These are phyloP conservation scores for Meloidogyne exigua DNA, from an alignment of 1,140 invertebrate genomes.

Conservation along the genomic window DNA sequence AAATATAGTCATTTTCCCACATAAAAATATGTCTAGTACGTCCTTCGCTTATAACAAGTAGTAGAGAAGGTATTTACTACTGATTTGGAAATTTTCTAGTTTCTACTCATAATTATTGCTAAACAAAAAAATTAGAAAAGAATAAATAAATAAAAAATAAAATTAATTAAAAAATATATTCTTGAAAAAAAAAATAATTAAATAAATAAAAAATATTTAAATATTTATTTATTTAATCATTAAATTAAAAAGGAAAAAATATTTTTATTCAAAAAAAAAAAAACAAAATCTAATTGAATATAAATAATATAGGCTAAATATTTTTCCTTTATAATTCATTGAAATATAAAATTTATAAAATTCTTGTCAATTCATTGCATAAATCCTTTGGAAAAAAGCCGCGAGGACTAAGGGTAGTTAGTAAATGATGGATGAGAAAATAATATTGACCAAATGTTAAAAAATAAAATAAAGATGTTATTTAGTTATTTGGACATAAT, in stretches of 20 bases:
- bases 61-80: too few relatives aligned
- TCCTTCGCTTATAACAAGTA: background rate
- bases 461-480: background rate
- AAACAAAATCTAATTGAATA: too few relatives aligned
- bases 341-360: too few relatives aligned
- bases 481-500: background rate
- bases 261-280: background rate
- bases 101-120: too few relatives aligned
- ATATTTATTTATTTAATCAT: too few relatives aligned
- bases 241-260: too few relatives aligned
- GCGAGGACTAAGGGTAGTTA: background rate
- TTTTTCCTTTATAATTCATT: too few relatives aligned
- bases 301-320: too few relatives aligned
- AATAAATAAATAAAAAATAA: background rate
- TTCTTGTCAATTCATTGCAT: background rate
- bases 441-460: background rate
- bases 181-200: too few relatives aligned
- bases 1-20: background rate
- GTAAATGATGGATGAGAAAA: background rate
- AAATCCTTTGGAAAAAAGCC: background rate
- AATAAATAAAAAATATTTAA: too few relatives aligned
- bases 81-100: too few relatives aligned
- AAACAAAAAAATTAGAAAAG: background rate
- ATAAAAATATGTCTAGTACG: background rate
- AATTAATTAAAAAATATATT: too few relatives aligned